Percentiles rank a stretch among this genome's conserved stretches.
These are phyloP conservation scores for Pachyrhynchus sulphureomaculatus DNA, from an alignment of 1,140 invertebrate genomes.

Conservation along the genomic window DNA sequence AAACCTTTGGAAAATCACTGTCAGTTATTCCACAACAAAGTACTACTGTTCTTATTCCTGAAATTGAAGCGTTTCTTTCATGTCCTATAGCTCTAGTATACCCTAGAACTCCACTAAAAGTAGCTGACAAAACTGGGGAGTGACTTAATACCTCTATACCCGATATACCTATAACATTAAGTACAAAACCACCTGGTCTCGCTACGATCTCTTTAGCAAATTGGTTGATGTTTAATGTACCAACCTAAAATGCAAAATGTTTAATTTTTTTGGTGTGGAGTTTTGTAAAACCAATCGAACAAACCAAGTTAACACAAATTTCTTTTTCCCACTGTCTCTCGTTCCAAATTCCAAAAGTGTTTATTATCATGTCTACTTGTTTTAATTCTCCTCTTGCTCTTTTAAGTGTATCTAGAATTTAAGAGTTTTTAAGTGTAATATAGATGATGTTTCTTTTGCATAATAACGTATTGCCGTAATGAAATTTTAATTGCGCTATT, in stretches of 20 bases:
- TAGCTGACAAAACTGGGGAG: conserved; percentile 38
- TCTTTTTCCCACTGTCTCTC: conserved; percentile 45
- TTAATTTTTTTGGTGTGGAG: no score
- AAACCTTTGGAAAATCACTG: conserved; percentile 45
- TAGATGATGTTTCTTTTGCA: no score
- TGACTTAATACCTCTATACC: conserved; percentile 37
- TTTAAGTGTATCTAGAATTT: conserved; percentile 34
- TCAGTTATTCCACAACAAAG: conserved; percentile 58
- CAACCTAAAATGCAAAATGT: conserved; percentile 16
- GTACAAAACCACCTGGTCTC: conserved; percentile 36
- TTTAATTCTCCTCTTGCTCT: conserved; percentile 34
- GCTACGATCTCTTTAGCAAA: conserved; percentile 6
- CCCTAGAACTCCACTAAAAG: conserved; percentile 38
- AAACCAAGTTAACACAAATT: conserved; percentile 39
- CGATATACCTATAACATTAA: conserved; percentile 40
- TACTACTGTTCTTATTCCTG: conserved; percentile 57
- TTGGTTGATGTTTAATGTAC: conserved; percentile 28
- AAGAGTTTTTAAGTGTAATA: no score
- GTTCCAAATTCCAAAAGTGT: conserved; percentile 41
- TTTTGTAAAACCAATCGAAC: no score
- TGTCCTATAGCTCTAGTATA: conserved; percentile 46
- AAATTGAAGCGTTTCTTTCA: conserved; percentile 55
- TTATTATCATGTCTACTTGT: conserved; percentile 43
- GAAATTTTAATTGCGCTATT: no score
- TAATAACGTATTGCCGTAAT: no score